Evolutionary conservation across 35 echinoderm and acorn worm genomes (phyloP), one percentile per base, ranked within the genome.

Genomic region (Apostichopus californicus): DNA sequence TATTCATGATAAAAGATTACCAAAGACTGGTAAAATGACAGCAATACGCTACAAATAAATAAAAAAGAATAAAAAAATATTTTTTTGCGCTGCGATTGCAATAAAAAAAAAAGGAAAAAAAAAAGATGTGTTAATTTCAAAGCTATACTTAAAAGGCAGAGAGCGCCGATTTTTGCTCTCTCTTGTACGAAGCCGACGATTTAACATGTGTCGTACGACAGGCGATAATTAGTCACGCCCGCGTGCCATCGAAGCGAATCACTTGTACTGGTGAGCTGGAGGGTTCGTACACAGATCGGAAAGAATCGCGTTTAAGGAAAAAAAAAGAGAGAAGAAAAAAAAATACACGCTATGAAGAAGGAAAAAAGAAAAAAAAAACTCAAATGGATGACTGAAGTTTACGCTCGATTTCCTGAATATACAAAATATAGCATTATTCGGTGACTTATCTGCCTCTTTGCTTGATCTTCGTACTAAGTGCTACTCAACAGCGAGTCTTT

Each of bases 151-250:
- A 20, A 85, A 73, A 85, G 58, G 55, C 81, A 55, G 55, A 85
- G 58, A 85, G 55, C 54, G 81, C 55, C 81, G 9, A 18, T 57
- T 56, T 85, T 85, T 73, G 1, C 10, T 68, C 10, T 68, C 17
- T 68, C 64, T 13, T 68, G 10, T 46, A 85, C 81, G n/a, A 11
- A 85, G 81, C 28, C 81, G 55, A n/a, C 81, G 81, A 56, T 58
- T 85, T 85, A 85, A 83, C 81, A 85, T 85, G 81, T 83, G 80
- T 83, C 80, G 81, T 85, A 85, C 55, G 81, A 57, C 54, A 85
- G 81, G 81, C 81, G 81, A 85, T 85, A 85, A 85, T 85, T 85
- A 85, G 81, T 85, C 55, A 85, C 81, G 81, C 81, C 81, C 81
- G 81, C 15, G 81, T 58, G 81, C 54, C 58, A 85, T 85, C 81